Evolutionary conservation across 2,113 vertebrate species (phyloP).

Genomic region (Diphyllodes magnificus): DNA sequence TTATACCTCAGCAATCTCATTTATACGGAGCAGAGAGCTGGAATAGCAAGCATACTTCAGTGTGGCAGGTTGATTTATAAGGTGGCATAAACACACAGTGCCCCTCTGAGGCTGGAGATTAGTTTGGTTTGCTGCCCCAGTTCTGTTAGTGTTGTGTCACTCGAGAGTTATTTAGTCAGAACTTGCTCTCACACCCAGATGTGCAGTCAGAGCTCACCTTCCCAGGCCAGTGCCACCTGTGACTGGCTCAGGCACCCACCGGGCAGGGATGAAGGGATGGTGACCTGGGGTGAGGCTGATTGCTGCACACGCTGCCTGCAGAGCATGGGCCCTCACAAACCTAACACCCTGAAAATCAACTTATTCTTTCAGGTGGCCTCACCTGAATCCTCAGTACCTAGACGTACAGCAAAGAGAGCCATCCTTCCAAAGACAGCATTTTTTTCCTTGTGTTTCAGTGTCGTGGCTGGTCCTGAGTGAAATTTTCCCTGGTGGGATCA

Average conservation of each 20-base stretch:
- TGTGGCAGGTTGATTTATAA: constrained; percentile 35
- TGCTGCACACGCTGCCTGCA: neutral
- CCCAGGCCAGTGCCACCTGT: fast-evolving
- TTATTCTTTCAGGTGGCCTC: neutral
- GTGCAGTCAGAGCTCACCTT: neutral
- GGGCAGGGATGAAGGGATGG: neutral
- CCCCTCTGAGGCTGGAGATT: neutral
- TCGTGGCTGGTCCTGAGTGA: constrained; percentile 91
- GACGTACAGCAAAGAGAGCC: neutral
- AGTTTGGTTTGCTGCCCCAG: constrained; percentile 6
- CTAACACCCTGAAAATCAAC: neutral
- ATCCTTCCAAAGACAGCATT: neutral
- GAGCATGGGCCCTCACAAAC: neutral
- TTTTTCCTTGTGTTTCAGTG: constrained; percentile 73
- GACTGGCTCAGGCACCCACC: neutral
- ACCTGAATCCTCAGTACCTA: neutral
- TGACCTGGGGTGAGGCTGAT: neutral
- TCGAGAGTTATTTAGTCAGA: neutral
- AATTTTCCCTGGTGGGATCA: constrained; percentile 90
- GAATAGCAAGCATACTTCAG: neutral
- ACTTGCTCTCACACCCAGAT: neutral
- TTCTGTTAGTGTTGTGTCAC: neutral
- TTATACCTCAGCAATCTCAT: neutral
- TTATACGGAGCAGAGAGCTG: neutral
- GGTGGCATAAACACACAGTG: neutral